Evolutionary conservation across 2,113 vertebrate genomes (phyloP), one percentile per base, ranked within the genome.

Genomic region (Mellivora capensis): DNA sequence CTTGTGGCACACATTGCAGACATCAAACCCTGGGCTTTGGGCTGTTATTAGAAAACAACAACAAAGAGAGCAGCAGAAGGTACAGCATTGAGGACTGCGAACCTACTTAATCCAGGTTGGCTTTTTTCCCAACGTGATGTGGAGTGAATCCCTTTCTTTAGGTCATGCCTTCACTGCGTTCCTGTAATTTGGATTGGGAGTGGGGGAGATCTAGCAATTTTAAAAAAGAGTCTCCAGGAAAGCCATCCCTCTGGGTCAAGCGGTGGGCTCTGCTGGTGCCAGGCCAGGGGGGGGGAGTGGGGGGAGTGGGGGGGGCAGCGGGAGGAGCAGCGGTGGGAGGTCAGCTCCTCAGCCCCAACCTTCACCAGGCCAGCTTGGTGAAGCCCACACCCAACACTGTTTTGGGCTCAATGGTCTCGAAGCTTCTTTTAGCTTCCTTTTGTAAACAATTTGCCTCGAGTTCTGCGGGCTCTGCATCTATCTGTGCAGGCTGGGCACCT

Each of bases 1-100:
- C 3, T 0, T 1, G 2, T 64, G 64, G 34, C 71, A 34, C 2
- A 13, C 1, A 3, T 18, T 34, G 52, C 49, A 67, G 37, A 93
- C 93, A 77, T 31, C 44, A 87, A 57, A 64, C 15, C 21, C 42
- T 29, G 59, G 29, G 29, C 52, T 80, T 57, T 12, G 44, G 61
- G 39, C n/a, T 81, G 6, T 67, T 87, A 81, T 69, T 96, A 42
- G 47, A 59, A 59, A 59, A 59, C 21, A 57, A 67, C 17, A 17
- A 64, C 64, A 57, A 61, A 42, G 37, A 74, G 71, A 74, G 47
- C 42, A 11, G 7, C 34, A 20, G 27, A 84, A 94, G 42, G 21
- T 54, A 72, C 8, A 27, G 1, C 64, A 62, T 49, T 85, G 82
- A 59, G 62, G 71, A 11, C 13, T 25, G 57, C 67, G 72, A 61